Conservation (phyloP, 2,797 vertebrate genomes). For the Apodemus agrarius region DNA sequence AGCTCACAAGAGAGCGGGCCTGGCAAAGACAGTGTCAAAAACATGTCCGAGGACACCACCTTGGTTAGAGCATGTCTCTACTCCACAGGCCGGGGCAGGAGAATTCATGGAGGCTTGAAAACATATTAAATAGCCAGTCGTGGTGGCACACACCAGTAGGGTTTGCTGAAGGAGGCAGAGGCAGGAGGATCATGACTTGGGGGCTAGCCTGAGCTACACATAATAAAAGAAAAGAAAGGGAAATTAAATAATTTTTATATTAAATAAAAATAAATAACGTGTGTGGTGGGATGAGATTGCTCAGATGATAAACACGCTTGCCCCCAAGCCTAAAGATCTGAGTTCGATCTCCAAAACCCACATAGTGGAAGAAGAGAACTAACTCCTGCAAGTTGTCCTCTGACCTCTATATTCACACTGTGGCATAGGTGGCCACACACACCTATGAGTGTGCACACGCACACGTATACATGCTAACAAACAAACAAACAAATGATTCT, state of each 20-base stretch:
- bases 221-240: background rate
- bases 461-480: background rate
- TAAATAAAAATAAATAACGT: background rate
- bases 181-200: too few species aligned
- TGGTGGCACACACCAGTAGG: too few species aligned
- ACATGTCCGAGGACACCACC: background rate
- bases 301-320: background rate
- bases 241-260: too few species aligned
- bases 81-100: background rate
- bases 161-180: too few species aligned
- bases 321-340: background rate
- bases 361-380: background rate
- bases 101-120: background rate
- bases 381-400: background rate
- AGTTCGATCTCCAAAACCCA: background rate
- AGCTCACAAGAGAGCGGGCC: background rate
- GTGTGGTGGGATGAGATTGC: background rate
- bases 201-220: too few species aligned
- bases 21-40: conserved; percentile 28
- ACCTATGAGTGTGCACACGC: too few species aligned
- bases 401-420: background rate
- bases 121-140: background rate
- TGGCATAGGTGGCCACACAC: too few species aligned
- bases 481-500: background rate
- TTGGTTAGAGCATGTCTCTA: background rate